phyloP scores from a whole-genome alignment of 1,140 invertebrate genomes.

The Anastatus disparis region DNA sequence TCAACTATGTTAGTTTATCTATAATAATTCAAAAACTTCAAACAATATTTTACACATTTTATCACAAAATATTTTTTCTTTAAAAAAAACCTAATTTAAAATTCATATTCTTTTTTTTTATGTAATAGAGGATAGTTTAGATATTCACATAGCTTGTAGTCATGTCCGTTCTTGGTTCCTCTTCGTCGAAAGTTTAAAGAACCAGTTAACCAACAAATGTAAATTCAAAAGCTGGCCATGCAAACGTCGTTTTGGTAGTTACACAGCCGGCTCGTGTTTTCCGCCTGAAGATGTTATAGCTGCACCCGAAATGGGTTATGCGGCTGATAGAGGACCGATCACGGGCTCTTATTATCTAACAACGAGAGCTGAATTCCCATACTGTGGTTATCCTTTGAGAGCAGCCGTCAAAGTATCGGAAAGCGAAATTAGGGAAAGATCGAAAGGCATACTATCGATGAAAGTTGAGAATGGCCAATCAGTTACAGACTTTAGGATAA shows the following conservation, averaged over 20 bases:
- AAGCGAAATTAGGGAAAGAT: constrained; percentile 50
- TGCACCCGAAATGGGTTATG: constrained; percentile 62
- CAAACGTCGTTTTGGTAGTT: constrained; percentile 57
- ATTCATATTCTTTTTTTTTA: constrained; percentile 19
- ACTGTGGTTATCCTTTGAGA: constrained; percentile 66
- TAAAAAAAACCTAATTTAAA: too few relatives aligned
- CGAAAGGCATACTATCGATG: constrained; percentile 60
- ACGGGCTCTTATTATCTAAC: constrained; percentile 62
- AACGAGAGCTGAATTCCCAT: constrained; percentile 63
- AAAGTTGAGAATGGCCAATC: constrained; percentile 53
- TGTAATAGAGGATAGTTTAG: constrained; percentile 57
- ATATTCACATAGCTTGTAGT: constrained; percentile 75
- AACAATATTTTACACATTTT: too few relatives aligned
- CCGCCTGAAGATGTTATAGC: constrained; percentile 56
- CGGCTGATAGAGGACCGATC: constrained; percentile 59
- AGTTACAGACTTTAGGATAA: constrained; percentile 58
- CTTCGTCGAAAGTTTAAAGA: constrained; percentile 75
- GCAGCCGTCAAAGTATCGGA: constrained; percentile 58
- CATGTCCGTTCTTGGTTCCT: constrained; percentile 78
- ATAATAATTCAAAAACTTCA: too few relatives aligned
- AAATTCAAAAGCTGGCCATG: constrained; percentile 25
- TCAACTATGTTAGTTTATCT: too few relatives aligned
- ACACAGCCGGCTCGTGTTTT: constrained; percentile 63
- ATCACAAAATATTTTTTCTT: too few relatives aligned
- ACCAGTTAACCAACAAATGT: constrained; percentile 50